A percentile compares a stretch with the other conserved stretches of the same genome.
These are phyloP conservation scores for Nyctibius grandis DNA, from an alignment of 2,797 vertebrate species.

Conservation along the genomic window DNA sequence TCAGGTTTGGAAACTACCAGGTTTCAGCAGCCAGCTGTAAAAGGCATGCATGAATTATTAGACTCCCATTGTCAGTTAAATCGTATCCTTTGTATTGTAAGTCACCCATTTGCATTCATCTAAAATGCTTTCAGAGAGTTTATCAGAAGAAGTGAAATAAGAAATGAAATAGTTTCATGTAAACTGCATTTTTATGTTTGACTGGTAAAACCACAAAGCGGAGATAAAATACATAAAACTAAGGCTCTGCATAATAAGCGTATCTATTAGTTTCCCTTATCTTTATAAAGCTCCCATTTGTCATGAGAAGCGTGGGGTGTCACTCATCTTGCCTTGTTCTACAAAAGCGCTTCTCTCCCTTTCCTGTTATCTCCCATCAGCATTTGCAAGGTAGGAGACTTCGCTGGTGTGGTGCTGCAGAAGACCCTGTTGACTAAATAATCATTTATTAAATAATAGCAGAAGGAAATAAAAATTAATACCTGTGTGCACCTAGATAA, in stretches of 20 bases:
- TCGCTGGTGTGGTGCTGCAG: not conserved
- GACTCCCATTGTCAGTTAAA: not conserved
- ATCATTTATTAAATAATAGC: not conserved
- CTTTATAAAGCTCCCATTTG: constrained; percentile 29
- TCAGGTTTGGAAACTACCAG: not conserved
- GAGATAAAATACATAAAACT: constrained; percentile 36
- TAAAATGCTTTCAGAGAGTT: not conserved
- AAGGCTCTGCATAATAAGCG: constrained; percentile 10
- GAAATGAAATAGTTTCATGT: constrained; percentile 22
- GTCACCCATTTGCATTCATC: constrained; percentile 43
- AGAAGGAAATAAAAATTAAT: fast-evolving
- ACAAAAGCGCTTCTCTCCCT: not conserved
- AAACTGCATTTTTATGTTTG: constrained; percentile 34
- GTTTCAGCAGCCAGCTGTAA: not conserved
- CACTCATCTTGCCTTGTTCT: constrained; percentile 39
- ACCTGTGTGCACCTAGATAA: not conserved
- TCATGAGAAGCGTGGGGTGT: constrained; percentile 30
- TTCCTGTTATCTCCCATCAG: not conserved
- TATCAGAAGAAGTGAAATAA: constrained; percentile 44
- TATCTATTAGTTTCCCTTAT: constrained; percentile 46
- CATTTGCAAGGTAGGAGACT: not conserved
- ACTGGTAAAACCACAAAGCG: constrained; percentile 31
- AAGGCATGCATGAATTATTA: not conserved
- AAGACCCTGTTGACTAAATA: not conserved
- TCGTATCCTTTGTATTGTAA: constrained; percentile 15